phyloP scores from a whole-genome alignment of 2,888 invertebrate genomes.

The Zaprionus lineosus region DNA sequence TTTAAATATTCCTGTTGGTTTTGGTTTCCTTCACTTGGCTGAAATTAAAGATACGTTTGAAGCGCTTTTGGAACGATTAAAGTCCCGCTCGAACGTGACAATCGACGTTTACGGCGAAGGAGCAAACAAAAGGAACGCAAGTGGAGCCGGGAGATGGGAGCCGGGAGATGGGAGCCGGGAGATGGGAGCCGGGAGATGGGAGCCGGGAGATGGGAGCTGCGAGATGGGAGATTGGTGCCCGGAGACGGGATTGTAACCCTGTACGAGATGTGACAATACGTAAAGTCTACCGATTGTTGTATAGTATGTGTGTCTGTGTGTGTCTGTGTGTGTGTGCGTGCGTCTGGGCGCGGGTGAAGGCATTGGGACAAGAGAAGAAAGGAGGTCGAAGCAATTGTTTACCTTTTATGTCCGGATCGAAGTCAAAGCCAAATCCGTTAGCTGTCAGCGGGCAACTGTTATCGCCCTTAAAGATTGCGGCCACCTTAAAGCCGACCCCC shows the following conservation, averaged over 20 bases:
- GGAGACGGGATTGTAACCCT: neutral
- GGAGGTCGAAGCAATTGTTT: conserved; percentile 20
- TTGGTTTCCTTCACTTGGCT: conserved; percentile 28
- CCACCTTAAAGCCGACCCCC: conserved; percentile 29
- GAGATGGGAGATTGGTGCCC: too few relatives aligned
- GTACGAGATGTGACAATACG: conserved; percentile 17
- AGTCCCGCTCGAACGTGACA: conserved; percentile 69
- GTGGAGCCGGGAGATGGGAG: neutral
- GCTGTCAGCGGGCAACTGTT: conserved; percentile 24
- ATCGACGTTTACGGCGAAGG: conserved; percentile 52
- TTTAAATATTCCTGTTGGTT: conserved; percentile 1
- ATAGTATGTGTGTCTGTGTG: too few relatives aligned
- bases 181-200: conserved; percentile 6
- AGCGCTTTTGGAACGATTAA: conserved; percentile 59
- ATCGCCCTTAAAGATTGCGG: conserved; percentile 14
- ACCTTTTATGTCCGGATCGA: conserved; percentile 26
- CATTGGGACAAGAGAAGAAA: neutral
- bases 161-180: neutral
- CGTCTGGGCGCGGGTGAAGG: conserved; percentile 3
- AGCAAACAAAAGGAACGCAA: conserved; percentile 51
- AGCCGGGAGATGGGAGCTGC: too few relatives aligned
- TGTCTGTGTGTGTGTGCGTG: conserved; percentile 17
- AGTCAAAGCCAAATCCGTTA: conserved; percentile 9
- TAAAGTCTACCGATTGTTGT: too few relatives aligned
- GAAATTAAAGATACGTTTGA: conserved; percentile 51